Percentiles rank a stretch among this genome's conserved stretches.
These are phyloP conservation scores for Meta bourneti DNA, from an alignment of 2,888 invertebrate genomes.

Conservation along the genomic window DNA sequence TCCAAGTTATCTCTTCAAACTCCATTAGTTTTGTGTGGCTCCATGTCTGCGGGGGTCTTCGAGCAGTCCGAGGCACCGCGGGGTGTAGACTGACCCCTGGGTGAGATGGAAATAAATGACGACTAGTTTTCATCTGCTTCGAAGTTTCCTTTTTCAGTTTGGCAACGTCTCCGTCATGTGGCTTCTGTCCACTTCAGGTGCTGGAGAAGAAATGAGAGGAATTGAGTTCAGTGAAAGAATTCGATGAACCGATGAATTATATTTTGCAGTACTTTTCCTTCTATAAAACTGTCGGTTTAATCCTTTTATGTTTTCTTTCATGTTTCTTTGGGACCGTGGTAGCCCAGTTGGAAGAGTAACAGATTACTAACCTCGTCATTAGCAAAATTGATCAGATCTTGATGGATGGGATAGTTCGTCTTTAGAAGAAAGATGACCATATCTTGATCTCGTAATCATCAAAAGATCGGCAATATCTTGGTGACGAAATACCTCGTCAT, in stretches of 20 bases:
- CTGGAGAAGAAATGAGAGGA: slow-evolving; percentile 1
- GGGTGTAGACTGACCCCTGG: slow-evolving; percentile 3
- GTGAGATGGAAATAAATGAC: slow-evolving; percentile 5
- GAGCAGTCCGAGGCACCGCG: neutral
- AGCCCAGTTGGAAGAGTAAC: too few species aligned
- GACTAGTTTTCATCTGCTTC: neutral
- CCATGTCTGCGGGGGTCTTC: neutral
- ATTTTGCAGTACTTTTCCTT: neutral
- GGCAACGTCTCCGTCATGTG: neutral
- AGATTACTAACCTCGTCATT: too few species aligned
- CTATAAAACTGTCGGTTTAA: neutral
- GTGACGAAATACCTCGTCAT: too few species aligned
- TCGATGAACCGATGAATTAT: neutral
- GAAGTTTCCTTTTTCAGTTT: neutral
- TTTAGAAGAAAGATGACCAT: too few species aligned
- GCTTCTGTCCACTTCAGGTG: neutral
- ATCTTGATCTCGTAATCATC: too few species aligned
- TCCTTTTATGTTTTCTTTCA: neutral
- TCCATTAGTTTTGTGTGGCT: neutral
- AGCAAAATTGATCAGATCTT: too few species aligned
- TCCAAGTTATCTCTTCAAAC: too few species aligned
- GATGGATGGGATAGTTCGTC: too few species aligned
- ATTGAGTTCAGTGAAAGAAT: neutral
- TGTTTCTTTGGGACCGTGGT: too few species aligned
- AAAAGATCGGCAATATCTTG: too few species aligned